phyloP scores from a whole-genome alignment of 1,140 invertebrate species.

The Anoplophora glabripennis region DNA sequence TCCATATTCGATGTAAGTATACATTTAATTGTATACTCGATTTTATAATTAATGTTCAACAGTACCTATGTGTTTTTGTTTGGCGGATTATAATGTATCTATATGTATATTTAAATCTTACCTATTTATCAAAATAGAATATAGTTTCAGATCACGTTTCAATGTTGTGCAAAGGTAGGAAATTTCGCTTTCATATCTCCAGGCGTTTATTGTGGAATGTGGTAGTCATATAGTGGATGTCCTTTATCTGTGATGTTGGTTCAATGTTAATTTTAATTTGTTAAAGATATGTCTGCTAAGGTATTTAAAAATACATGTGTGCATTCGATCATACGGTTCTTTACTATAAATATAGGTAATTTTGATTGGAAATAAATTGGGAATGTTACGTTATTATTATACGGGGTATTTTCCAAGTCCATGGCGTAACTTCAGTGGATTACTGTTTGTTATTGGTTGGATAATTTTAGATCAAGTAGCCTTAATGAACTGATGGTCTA shows the following conservation, averaged over 20 bases:
- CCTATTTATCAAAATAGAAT: conserved; percentile 10
- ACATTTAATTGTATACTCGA: too few species aligned
- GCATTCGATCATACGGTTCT: conserved; percentile 9
- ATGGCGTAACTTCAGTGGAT: too few species aligned
- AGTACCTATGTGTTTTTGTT: neutral
- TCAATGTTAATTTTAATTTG: conserved; percentile 10
- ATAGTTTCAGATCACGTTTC: conserved; percentile 19
- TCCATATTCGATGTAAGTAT: too few species aligned
- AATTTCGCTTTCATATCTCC: conserved; percentile 34
- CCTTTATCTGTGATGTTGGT: conserved; percentile 16
- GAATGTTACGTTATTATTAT: conserved; percentile 1
- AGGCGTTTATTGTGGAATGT: conserved; percentile 32
- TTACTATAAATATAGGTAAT: too few species aligned
- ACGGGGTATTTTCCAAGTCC: too few species aligned
- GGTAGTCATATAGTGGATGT: conserved; percentile 19
- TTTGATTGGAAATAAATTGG: conserved; percentile 8
- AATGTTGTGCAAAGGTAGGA: conserved; percentile 27
- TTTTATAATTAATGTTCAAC: neutral
- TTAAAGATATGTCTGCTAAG: conserved; percentile 6
- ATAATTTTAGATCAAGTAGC: too few species aligned
- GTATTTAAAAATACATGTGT: conserved; percentile 12
- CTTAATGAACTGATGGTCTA: too few species aligned
- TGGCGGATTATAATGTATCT: neutral
- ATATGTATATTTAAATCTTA: conserved; percentile 1
- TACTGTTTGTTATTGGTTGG: too few species aligned